phyloP scores from a whole-genome alignment of 2,888 invertebrate species.

The Drosophila mercatorum region DNA sequence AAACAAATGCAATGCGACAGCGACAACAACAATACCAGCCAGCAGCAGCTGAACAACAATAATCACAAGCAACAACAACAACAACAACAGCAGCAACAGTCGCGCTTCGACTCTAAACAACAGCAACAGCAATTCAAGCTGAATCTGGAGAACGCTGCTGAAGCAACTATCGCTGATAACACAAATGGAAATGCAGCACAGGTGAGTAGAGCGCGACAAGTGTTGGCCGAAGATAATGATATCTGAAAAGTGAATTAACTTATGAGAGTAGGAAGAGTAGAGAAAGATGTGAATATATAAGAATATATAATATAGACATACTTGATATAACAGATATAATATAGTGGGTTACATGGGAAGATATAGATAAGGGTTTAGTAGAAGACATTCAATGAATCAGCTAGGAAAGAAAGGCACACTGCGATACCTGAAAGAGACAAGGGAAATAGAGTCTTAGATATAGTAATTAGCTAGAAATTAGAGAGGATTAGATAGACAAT shows the following conservation, averaged over 20 bases:
- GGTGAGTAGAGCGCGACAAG: constrained; percentile 62
- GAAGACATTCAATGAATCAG: too few relatives aligned
- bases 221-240: constrained; percentile 4
- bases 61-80: constrained; percentile 49
- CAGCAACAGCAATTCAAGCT: constrained; percentile 39
- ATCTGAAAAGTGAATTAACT: background rate
- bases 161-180: constrained; percentile 63
- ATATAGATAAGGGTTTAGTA: background rate
- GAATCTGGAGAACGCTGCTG: constrained; percentile 53
- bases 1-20: constrained; percentile 68
- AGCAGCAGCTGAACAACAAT: constrained; percentile 54
- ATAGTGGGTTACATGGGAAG: background rate
- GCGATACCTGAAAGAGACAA: too few relatives aligned
- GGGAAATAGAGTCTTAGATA: too few relatives aligned
- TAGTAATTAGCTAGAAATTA: too few relatives aligned
- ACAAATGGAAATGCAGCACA: constrained; percentile 72
- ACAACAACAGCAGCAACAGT: constrained; percentile 51
- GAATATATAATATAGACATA: too few relatives aligned
- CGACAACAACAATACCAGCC: constrained; percentile 46
- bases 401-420: too few relatives aligned
- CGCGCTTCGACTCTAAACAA: constrained; percentile 53
- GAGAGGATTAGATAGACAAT: too few relatives aligned
- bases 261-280: background rate
- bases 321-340: too few relatives aligned
- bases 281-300: background rate